Conservation (phyloP, 2,888 invertebrate species). For the Pherbina coryleti region DNA sequence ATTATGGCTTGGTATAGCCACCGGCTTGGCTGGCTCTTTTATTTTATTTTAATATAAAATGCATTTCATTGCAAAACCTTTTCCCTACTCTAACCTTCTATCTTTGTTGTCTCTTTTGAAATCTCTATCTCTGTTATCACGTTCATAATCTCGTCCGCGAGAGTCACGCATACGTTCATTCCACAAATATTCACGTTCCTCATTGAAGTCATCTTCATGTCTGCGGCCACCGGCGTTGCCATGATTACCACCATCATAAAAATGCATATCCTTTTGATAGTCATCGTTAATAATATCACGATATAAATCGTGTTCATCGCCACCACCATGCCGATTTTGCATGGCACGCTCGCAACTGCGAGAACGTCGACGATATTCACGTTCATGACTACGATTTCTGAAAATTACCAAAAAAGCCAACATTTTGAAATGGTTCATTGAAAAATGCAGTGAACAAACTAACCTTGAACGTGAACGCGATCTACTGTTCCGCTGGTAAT, state of each 20-base stretch:
- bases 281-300: slow-evolving; percentile 68
- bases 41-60: no score
- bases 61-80: no score
- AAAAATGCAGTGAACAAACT: slow-evolving; percentile 44
- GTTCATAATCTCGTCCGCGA: slow-evolving; percentile 47
- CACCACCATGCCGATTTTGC: slow-evolving; percentile 51
- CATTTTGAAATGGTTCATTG: neutral
- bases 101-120: slow-evolving; percentile 51
- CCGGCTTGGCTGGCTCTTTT: no score
- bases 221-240: slow-evolving; percentile 45
- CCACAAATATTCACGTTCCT: slow-evolving; percentile 52
- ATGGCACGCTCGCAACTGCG: slow-evolving; percentile 64
- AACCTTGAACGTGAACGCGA: slow-evolving; percentile 67
- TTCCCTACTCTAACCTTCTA: slow-evolving; percentile 45
- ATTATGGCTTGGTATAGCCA: no score
- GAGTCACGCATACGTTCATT: slow-evolving; percentile 52
- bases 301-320: slow-evolving; percentile 65
- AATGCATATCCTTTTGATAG: slow-evolving; percentile 60
- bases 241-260: slow-evolving; percentile 46
- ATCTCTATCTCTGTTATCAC: slow-evolving; percentile 51
- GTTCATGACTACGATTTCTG: slow-evolving; percentile 64
- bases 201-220: slow-evolving; percentile 51
- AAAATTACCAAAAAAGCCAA: neutral
- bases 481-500: slow-evolving; percentile 63
- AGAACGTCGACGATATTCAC: slow-evolving; percentile 62